Evolutionary conservation across 2,113 vertebrate genomes (phyloP).

Genomic region (Ochotona princeps): DNA sequence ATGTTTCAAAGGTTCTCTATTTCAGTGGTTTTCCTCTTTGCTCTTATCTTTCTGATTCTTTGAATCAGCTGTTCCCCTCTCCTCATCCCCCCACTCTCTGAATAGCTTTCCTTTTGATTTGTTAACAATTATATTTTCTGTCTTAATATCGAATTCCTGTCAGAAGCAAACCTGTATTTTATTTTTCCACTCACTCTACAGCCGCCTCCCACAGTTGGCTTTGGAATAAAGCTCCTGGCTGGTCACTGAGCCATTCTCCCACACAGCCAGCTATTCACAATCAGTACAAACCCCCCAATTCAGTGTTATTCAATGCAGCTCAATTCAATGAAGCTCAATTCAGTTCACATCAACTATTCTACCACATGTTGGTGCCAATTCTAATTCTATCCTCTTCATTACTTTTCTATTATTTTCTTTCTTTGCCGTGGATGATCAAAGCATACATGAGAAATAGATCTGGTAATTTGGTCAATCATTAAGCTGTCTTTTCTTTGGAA

Average conservation of each 20-base stretch:
- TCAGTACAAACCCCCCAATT: constrained; percentile 67
- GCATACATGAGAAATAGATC: constrained; percentile 59
- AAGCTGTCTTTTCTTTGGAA: constrained; percentile 52
- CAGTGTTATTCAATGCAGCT: constrained; percentile 65
- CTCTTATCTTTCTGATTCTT: constrained; percentile 24
- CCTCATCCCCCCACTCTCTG: background rate
- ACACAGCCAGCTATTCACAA: constrained; percentile 70
- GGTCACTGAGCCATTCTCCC: constrained; percentile 50
- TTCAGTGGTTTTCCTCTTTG: background rate
- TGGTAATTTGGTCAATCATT: constrained; percentile 70
- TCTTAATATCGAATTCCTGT: constrained; percentile 40
- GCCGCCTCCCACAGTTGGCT: constrained; percentile 49
- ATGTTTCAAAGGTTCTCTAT: constrained; percentile 10
- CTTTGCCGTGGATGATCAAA: constrained; percentile 64
- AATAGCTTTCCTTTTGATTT: constrained; percentile 27
- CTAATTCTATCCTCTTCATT: constrained; percentile 61
- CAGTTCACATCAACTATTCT: constrained; percentile 65
- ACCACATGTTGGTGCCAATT: constrained; percentile 68
- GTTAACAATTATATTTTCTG: constrained; percentile 27
- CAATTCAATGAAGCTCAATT: constrained; percentile 65
- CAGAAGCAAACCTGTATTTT: constrained; percentile 52
- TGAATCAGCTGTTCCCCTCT: background rate
- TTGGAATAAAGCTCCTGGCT: constrained; percentile 52
- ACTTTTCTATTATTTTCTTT: background rate
- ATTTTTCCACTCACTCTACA: constrained; percentile 56